Evolutionary conservation across 2,888 invertebrate species (phyloP).

Genomic region (Prosapia bicincta): DNA sequence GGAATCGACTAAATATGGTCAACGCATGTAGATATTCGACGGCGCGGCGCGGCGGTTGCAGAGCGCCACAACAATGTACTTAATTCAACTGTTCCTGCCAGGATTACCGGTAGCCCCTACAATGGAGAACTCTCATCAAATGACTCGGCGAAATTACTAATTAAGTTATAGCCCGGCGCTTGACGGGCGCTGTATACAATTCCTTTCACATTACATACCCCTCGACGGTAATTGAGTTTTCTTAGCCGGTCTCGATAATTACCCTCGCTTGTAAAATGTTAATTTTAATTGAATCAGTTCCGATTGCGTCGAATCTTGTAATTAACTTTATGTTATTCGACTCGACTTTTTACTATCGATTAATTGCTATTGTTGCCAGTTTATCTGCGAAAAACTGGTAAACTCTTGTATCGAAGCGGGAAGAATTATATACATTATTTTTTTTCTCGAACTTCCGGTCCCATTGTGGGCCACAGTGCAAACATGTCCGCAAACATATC

Average conservation of each 20-base stretch:
- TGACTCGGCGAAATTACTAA: slow-evolving; percentile 2
- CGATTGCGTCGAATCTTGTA: background rate
- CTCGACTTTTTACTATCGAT: too few species aligned
- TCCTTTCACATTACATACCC: background rate
- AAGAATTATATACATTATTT: too few species aligned
- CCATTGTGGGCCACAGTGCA: too few species aligned
- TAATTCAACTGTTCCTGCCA: background rate
- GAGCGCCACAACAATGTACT: background rate
- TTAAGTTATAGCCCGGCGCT: background rate
- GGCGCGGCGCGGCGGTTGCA: background rate
- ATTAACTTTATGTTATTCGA: too few species aligned
- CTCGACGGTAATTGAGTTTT: background rate
- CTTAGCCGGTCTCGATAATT: background rate
- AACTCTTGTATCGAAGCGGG: too few species aligned
- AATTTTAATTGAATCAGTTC: background rate
- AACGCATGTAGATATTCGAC: background rate
- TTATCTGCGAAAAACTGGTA: too few species aligned
- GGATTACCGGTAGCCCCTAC: background rate
- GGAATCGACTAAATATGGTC: background rate
- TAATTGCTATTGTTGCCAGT: too few species aligned
- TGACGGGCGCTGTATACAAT: background rate
- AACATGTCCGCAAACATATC: too few species aligned
- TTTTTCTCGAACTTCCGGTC: too few species aligned
- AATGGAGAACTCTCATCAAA: background rate
- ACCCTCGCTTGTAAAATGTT: background rate